Percentiles rank a stretch among this genome's conserved stretches.
These are phyloP conservation scores for Pachyseris speciosa DNA, from an alignment of 64 coral and sea anemone genomes.

Conservation along the genomic window DNA sequence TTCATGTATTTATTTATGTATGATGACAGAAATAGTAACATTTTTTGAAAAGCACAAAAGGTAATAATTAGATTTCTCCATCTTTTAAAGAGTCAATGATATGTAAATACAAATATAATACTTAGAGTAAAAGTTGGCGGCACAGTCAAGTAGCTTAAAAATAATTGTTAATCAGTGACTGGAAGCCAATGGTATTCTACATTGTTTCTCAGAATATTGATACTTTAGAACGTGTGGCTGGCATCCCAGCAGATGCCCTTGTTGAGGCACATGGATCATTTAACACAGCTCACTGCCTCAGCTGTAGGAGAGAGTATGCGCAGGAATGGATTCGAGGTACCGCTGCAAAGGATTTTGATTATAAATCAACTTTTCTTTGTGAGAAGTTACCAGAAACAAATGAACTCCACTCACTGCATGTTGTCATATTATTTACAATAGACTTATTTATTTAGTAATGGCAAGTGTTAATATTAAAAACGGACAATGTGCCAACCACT, in stretches of 20 bases:
- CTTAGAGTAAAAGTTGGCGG: too few relatives aligned
- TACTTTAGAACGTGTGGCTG: conserved; percentile 89
- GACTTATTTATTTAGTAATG: too few relatives aligned
- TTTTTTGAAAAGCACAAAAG: too few relatives aligned
- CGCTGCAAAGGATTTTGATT: not conserved
- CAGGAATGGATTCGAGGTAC: conserved; percentile 85
- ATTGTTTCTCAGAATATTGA: conserved; percentile 87
- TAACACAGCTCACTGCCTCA: conserved; percentile 86
- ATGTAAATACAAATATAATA: too few relatives aligned
- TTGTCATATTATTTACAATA: not conserved
- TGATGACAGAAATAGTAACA: too few relatives aligned
- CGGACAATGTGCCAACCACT: too few relatives aligned
- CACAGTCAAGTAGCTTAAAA: not conserved
- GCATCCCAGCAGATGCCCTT: conserved; percentile 71
- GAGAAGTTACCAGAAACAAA: not conserved
- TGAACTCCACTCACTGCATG: too few relatives aligned
- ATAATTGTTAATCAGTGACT: not conserved
- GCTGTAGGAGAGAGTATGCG: conserved; percentile 57
- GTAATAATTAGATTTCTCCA: too few relatives aligned
- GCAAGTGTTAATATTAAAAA: too few relatives aligned
- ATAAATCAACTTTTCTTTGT: not conserved
- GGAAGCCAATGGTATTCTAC: not conserved
- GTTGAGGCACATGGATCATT: conserved; percentile 98
- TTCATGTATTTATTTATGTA: too few relatives aligned
- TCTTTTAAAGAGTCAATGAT: too few relatives aligned